Base-by-base conservation (phyloP, 37 sponge, comb jelly and placozoan genomes). In the Ianthella basta region DNA sequence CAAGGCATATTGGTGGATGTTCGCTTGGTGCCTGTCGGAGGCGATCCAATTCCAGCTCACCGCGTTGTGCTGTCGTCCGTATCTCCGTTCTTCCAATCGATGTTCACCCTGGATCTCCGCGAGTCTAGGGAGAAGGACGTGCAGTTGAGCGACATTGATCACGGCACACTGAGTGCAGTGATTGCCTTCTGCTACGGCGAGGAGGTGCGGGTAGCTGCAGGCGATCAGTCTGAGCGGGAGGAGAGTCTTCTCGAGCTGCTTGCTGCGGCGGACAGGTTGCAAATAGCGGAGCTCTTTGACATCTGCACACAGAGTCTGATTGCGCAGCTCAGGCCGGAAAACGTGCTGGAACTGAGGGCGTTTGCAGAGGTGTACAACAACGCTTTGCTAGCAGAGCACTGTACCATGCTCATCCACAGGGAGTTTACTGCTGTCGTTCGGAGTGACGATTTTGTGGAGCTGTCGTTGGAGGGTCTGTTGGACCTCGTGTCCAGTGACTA, bases 401-500 rank as follows among this genome's bases (percentile, higher is more conserved):
- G 87, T 54, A 83, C 80, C 12, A 50, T 83, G 30, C 86, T 60
- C 61, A 75, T 87, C 12, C 59, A 56, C 15, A 55, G 61, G 20
- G 41, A 89, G 30, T 92, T 89, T 63, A 59, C 59, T 41, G 72
- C 82, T 20, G 87, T 88, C 27, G 39, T 66, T 14, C 19, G 55
- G 15, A 35, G 80, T 21, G 80, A 82, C 12, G 90, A 92, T 36
- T 92, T 72, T 77, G 59, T 89, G 15, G 41, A 59, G 15, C 83
- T 92, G 16, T 53, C 83, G 0, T 79, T 25, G 19, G 84, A 89
- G 56, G 86, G 86, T 32, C 68, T 92, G 25, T 53, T 65, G 20
- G 83, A 86, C 3, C 41, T 92, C 21, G 56, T 92, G 6, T 85
- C 92, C 18, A 50, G 75, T 16, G 92, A 92, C 33, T 73, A 86